phyloP scores from a whole-genome alignment of 1,140 invertebrate species.

The Anthonomus grandis region DNA sequence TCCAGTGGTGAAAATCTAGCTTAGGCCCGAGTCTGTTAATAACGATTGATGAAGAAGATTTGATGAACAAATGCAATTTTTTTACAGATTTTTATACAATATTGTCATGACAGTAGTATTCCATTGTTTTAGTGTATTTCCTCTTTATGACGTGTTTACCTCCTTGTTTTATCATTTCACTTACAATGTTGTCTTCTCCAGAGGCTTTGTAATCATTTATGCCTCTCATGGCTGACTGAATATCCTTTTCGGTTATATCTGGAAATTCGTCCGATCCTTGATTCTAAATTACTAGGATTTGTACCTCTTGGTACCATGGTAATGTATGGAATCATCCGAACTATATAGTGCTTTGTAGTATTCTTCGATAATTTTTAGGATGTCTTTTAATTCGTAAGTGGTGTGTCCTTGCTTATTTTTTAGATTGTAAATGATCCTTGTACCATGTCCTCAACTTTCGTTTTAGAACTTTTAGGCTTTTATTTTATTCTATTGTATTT shows the following conservation, averaged over 20 bases:
- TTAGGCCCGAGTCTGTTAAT: not conserved
- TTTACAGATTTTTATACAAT: too few relatives aligned
- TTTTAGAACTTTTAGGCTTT: too few relatives aligned
- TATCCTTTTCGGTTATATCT: not conserved
- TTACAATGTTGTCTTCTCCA: not conserved
- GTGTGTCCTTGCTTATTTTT: too few relatives aligned
- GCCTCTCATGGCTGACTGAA: not conserved
- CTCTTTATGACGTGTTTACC: too few relatives aligned
- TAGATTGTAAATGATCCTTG: too few relatives aligned
- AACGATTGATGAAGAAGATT: too few relatives aligned
- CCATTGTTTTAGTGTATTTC: not conserved
- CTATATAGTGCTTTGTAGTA: conserved; percentile 1
- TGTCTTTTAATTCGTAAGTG: not conserved
- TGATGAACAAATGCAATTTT: not conserved
- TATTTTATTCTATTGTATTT: not conserved
- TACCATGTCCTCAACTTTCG: too few relatives aligned
- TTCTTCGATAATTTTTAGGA: conserved; percentile 1
- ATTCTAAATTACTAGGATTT: not conserved
- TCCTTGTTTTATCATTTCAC: too few relatives aligned
- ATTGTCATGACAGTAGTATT: not conserved
- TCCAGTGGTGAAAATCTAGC: conserved; percentile 1
- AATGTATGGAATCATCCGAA: not conserved
- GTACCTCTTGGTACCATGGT: not conserved
- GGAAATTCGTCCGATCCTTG: not conserved
- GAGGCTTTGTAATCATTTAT: not conserved